Evolutionary conservation across 2,797 vertebrate species (phyloP), one percentile per base, ranked within the genome.

Genomic region (Nothura maculosa): DNA sequence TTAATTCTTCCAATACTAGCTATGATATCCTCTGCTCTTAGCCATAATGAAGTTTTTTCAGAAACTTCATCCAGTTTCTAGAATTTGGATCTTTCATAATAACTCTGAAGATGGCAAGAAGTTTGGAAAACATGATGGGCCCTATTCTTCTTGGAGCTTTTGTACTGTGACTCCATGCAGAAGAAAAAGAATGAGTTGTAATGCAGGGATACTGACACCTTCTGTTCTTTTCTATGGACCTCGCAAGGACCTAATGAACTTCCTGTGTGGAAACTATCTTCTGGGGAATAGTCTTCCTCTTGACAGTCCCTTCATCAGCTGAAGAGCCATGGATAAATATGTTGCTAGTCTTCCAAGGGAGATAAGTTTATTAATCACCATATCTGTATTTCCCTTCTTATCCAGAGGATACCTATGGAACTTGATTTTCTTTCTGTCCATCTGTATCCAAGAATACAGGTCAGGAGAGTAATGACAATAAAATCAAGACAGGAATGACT

Each of bases 291-390:
- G 74, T 57, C 77, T 77, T 34, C 74, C 40, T 92, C 42, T 78
- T 82, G 61, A 32, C 22, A 75, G 22, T 10, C 45, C 38, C 12
- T 12, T 54, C 11, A 19, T 82, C 45, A 80, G 45, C 20, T 62
- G 42, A 75, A 76, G 82, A 90, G 42, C 34, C 13, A 36, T 7
- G 8, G 43, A 30, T 67, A 34, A 92, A 87, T 57, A 30, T 34
- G 40, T 7, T 75, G 27, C 19, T 40, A 3, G 1, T 66, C 88
- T 88, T 27, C 36, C 38, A 87, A 60, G 12, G 42, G 62, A 89
- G 30, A 81, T 82, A 62, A 61, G 27, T 75, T 68, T 74, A 14
- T 86, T 92, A 68, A 58, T 77, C 69, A 67, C 28, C 14, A 70
- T 21, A 34, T 62, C 47, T 67, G 1, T 48, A 70, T 77, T 89